Conservation (phyloP, 2,888 invertebrate genomes). For the Lasioglossum zephyrum region DNA sequence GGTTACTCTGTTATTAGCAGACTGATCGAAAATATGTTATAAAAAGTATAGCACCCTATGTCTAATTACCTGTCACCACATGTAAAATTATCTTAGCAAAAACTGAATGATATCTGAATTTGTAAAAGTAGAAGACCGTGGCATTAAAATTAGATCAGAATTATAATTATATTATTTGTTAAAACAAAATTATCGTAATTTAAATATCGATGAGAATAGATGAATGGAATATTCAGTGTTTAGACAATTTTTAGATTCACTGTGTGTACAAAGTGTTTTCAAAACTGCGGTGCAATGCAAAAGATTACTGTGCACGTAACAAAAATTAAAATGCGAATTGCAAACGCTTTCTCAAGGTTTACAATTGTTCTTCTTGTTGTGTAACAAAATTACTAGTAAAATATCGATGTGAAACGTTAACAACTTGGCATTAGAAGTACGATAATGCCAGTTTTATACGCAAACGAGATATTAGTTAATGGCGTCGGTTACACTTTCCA, state of each 20-base stretch:
- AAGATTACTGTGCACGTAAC: background rate
- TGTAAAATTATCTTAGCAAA: too few relatives aligned
- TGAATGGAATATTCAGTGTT: background rate
- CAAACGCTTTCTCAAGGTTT: background rate
- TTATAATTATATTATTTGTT: too few relatives aligned
- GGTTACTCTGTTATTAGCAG: too few relatives aligned
- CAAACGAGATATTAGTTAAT: background rate
- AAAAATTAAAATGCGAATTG: background rate
- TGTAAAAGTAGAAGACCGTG: too few relatives aligned
- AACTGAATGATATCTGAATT: too few relatives aligned
- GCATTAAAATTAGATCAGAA: too few relatives aligned
- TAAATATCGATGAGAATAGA: background rate
- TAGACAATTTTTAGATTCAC: background rate
- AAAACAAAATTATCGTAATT: too few relatives aligned
- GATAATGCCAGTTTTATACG: background rate
- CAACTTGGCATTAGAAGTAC: background rate
- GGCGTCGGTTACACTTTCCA: background rate
- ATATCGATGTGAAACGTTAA: background rate
- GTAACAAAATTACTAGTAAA: background rate
- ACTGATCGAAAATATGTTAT: too few relatives aligned
- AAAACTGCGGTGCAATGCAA: background rate
- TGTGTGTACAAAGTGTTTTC: background rate
- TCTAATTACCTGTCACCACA: too few relatives aligned
- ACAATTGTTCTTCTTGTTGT: background rate
- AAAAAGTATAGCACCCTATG: too few relatives aligned